Evolutionary conservation across 2,113 vertebrate genomes (phyloP).

Genomic region (sheep (Ovis aries)): DNA sequence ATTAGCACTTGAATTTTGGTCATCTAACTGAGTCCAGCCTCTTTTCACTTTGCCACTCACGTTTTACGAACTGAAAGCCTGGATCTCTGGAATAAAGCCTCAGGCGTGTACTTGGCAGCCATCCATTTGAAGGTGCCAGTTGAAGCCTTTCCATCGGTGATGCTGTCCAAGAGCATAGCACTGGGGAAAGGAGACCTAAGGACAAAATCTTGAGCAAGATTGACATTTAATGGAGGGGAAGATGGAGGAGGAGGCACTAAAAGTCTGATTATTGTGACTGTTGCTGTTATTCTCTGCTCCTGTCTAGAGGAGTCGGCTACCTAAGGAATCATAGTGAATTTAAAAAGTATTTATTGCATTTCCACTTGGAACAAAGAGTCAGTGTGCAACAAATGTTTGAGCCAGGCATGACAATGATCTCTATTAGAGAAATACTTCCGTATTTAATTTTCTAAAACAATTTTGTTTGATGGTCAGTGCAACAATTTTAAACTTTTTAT

Average conservation of each 20-base stretch:
- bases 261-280: background rate
- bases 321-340: background rate
- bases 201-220: background rate
- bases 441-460: conserved; percentile 18
- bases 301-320: background rate
- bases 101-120: too few species aligned
- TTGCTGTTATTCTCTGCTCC: background rate
- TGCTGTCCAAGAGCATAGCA: background rate
- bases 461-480: background rate
- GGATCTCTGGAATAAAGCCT: background rate
- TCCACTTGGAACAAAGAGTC: background rate
- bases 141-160: background rate
- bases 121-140: background rate
- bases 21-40: background rate
- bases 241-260: background rate
- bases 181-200: background rate
- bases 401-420: background rate
- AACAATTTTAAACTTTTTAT: background rate
- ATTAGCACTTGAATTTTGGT: background rate
- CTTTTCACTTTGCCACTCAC: background rate
- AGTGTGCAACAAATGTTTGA: background rate
- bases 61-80: background rate
- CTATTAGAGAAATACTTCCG: background rate
- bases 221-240: background rate
- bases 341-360: background rate